Evolutionary conservation across 2,888 invertebrate genomes (phyloP), one percentile per base, ranked within the genome.

Genomic region (Brachylomia viminalis): DNA sequence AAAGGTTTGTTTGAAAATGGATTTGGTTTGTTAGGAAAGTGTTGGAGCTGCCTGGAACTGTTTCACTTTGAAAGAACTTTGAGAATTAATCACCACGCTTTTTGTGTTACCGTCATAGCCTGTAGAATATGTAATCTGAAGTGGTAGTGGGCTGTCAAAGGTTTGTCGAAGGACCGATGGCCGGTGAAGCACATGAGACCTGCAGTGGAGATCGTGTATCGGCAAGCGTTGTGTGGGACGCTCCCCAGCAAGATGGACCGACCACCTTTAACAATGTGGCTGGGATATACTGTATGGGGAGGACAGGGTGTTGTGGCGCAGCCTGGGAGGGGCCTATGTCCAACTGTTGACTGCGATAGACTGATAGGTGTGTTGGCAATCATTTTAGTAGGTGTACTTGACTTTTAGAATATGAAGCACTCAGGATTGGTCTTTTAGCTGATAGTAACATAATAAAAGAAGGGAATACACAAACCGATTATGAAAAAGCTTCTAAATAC

Each of bases 21-120:
- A 62, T 30, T 56, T 56, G 17, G 30, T 62, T 77, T 76, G 38
- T 49, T 10, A 64, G 6, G 45, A 27, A 17, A 64, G n/a, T 13
- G 58, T 3, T 8, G 30, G 2, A 8, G 4, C 17, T 17, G 10
- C 20, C 17, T 30, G 4, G 30, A 4, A 30, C 58, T 10, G 4
- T 30, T 47, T 15, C 27, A 56, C 15, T 27, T 15, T 27, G 15
- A 59, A 59, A 7, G 13, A 33, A 33, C 15, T n/a, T n/a, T n/a
- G 23, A 59, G 20, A 20, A 61, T 30, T 20, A 5, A 58, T 20
- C 20, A 33, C 6, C 52, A 11, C 52, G 52, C 23, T 52, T 11
- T 52, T 23, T 49, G 20, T 47, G 15, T 17, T 47, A 17, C 17
- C 17, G 47, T 17, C 5, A 47, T 47, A 47, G 15, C 15, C 47